A percentile compares a stretch with the other conserved stretches of the same genome.
phyloP scores from a whole-genome alignment of 2,888 invertebrate genomes.

The Epirrhoe alternata region DNA sequence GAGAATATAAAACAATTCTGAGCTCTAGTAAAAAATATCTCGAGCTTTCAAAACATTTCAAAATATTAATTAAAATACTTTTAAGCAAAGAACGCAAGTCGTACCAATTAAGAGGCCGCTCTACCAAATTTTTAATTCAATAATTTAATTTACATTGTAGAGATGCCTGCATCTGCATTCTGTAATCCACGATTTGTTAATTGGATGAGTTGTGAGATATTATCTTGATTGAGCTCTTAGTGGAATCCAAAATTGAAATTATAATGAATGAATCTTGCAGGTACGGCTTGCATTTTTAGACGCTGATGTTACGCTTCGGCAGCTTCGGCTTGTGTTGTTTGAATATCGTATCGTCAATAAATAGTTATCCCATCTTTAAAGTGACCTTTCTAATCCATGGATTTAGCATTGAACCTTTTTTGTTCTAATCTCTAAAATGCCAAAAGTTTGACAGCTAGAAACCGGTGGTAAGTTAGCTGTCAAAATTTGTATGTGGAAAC shows the following conservation, averaged over 20 bases:
- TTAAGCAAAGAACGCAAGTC: background rate
- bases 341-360: conserved; percentile 20
- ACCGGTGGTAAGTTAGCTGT: too few species aligned
- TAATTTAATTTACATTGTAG: conserved; percentile 15
- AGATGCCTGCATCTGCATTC: conserved; percentile 23
- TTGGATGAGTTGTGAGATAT: conserved; percentile 25
- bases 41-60: background rate
- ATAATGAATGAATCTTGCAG: background rate
- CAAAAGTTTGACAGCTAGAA: too few species aligned
- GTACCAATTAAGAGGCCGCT: conserved; percentile 21
- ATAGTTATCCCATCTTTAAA: background rate
- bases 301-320: conserved; percentile 51
- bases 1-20: too few species aligned
- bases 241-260: conserved; percentile 13
- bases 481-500: too few species aligned
- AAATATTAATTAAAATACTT: conserved; percentile 7
- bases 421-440: too few species aligned
- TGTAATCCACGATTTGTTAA: conserved; percentile 21
- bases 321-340: conserved; percentile 24
- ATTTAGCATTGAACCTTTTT: too few species aligned
- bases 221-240: conserved; percentile 20
- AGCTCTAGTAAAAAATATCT: too few species aligned
- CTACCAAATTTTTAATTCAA: conserved; percentile 12
- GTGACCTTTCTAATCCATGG: too few species aligned
- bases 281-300: conserved; percentile 49